Conservation (phyloP, 2,888 invertebrate species). For the Phorcus lineatus region DNA sequence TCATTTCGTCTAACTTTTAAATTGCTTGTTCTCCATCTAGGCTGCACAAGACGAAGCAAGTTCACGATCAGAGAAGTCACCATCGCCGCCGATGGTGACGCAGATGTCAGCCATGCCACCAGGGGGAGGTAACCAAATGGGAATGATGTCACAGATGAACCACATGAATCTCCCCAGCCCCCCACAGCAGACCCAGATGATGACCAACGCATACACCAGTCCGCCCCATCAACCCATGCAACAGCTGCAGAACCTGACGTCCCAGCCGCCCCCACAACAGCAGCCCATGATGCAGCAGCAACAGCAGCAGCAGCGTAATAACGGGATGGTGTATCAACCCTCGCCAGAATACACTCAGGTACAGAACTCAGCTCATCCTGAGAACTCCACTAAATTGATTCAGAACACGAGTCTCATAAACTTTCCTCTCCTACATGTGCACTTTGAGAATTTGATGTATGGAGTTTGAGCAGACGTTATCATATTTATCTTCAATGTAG, state of each 20-base stretch:
- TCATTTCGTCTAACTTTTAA: too few relatives aligned
- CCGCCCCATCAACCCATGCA: constrained; percentile 28
- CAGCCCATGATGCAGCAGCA: constrained; percentile 34
- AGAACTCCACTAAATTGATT: too few relatives aligned
- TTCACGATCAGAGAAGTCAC: constrained; percentile 42
- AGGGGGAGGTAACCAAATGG: constrained; percentile 40
- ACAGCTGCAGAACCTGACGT: constrained; percentile 28
- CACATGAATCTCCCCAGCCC: constrained; percentile 37
- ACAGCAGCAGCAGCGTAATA: constrained; percentile 38
- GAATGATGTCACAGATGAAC: constrained; percentile 25
- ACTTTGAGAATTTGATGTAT: too few relatives aligned
- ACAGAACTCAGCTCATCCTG: neutral
- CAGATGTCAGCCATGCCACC: constrained; percentile 31
- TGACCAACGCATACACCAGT: neutral
- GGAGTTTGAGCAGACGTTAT: too few relatives aligned
- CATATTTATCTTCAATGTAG: too few relatives aligned
- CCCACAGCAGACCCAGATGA: constrained; percentile 29
- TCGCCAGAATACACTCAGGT: neutral
- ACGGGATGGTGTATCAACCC: constrained; percentile 11
- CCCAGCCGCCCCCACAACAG: constrained; percentile 9
- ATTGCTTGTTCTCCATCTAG: constrained; percentile 33
- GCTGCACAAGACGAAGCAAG: constrained; percentile 49
- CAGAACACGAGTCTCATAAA: too few relatives aligned
- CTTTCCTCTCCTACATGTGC: too few relatives aligned
- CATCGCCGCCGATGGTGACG: constrained; percentile 41